Conservation (phyloP, 2,888 invertebrate genomes). For the Dicroscelio sp. region DNA sequence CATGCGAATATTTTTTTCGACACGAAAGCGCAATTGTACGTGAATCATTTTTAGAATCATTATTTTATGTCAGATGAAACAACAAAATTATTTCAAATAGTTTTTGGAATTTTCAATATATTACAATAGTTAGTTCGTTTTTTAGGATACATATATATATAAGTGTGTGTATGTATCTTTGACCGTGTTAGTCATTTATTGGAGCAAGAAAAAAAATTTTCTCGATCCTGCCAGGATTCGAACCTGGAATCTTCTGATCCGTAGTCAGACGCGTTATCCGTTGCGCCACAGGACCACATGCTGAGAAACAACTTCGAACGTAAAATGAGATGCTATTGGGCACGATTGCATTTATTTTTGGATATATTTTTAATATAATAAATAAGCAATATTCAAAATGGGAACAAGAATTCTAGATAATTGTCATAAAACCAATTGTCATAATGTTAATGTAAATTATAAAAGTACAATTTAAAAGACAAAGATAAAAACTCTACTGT, state of each 20-base stretch:
- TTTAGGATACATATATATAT: no score
- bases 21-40: slow-evolving; percentile 16
- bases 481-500: no score
- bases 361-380: background rate
- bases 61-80: slow-evolving; percentile 92
- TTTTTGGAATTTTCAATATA: no score
- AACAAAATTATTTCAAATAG: no score
- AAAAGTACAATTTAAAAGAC: no score
- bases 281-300: slow-evolving; percentile 89
- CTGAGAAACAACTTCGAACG: background rate
- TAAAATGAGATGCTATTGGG: background rate
- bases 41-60: slow-evolving; percentile 92
- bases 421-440: no score
- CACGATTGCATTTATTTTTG: background rate
- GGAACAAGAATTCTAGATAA: no score
- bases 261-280: slow-evolving; percentile 94
- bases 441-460: no score
- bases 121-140: no score
- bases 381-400: no score
- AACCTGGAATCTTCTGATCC: slow-evolving; percentile 93
- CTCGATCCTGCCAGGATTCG: slow-evolving; percentile 77
- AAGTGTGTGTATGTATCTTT: no score
- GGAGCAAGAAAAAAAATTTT: slow-evolving; percentile 41
- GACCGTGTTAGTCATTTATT: no score
- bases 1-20: slow-evolving; percentile 51